Conservation (phyloP, 1,140 invertebrate species). For the Lanistes nyassanus region DNA sequence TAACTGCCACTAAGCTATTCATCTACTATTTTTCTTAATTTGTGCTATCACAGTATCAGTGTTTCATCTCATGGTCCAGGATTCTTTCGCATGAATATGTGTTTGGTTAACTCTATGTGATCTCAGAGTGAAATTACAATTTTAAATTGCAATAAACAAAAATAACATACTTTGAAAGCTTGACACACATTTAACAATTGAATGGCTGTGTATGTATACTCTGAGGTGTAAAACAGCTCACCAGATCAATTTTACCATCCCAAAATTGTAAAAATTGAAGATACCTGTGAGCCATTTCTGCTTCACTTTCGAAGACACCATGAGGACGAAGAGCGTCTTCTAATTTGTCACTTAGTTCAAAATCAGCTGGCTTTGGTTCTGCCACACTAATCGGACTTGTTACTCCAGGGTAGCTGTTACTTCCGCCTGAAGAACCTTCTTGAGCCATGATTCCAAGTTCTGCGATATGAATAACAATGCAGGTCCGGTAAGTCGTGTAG, state of each 20-base stretch:
- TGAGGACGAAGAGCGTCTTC: slow-evolving; percentile 85
- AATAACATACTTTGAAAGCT: neutral
- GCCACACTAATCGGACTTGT: slow-evolving; percentile 93
- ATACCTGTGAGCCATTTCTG: slow-evolving; percentile 87
- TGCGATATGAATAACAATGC: too few relatives aligned
- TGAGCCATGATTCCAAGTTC: slow-evolving; percentile 40
- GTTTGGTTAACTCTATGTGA: too few relatives aligned
- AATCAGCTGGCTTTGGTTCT: slow-evolving; percentile 85
- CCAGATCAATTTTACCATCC: too few relatives aligned
- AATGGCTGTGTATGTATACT: too few relatives aligned
- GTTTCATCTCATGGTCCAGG: too few relatives aligned
- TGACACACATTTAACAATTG: neutral
- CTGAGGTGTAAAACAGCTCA: too few relatives aligned
- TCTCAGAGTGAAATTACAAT: too few relatives aligned
- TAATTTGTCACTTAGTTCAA: slow-evolving; percentile 84
- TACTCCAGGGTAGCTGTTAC: slow-evolving; percentile 75
- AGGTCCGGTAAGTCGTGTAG: too few relatives aligned
- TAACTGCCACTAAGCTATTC: too few relatives aligned
- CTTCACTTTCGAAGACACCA: slow-evolving; percentile 91
- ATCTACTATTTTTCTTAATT: too few relatives aligned
- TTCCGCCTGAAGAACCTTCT: slow-evolving; percentile 34
- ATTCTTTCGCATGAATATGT: too few relatives aligned
- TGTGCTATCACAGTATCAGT: too few relatives aligned
- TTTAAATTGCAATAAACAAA: neutral
- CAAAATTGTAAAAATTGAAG: slow-evolving; percentile 34